Conservation (phyloP, 2,113 vertebrate species). For the Stigmatopora nigra region DNA sequence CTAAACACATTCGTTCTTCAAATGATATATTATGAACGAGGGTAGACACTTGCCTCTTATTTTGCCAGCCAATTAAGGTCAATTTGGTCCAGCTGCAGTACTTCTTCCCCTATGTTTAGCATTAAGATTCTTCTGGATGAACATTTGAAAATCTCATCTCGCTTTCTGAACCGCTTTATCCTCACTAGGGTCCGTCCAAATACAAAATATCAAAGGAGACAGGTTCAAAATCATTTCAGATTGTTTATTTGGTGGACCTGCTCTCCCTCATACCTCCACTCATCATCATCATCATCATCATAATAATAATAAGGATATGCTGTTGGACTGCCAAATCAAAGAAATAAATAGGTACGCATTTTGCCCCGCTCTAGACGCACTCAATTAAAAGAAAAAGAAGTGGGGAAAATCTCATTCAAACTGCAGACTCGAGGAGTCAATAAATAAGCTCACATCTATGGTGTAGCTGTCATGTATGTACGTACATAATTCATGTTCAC, state of each 20-base stretch:
- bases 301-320: conserved; percentile 68
- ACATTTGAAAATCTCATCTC: no score
- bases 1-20: neutral
- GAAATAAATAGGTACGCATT: conserved; percentile 70
- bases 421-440: conserved; percentile 46
- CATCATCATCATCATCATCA: conserved; percentile 51
- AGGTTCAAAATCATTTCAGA: conserved; percentile 67
- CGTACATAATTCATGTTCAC: conserved; percentile 62
- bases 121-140: no score
- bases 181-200: no score
- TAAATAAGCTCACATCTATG: conserved; percentile 66
- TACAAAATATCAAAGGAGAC: conserved; percentile 16
- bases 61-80: neutral
- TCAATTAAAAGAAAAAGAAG: conserved; percentile 29
- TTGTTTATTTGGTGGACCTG: conserved; percentile 57
- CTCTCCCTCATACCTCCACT: conserved; percentile 30
- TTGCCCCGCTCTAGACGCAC: conserved; percentile 68
- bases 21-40: neutral
- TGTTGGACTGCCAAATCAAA: conserved; percentile 64
- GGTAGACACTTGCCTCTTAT: neutral
- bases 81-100: no score
- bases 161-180: no score
- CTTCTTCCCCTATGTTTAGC: no score
- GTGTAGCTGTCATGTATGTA: conserved; percentile 63
- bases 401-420: conserved; percentile 57